Base-by-base conservation (phyloP, 30 jellyfish, hydroid and myxozoan species). In the Aurelia sp. region DNA sequence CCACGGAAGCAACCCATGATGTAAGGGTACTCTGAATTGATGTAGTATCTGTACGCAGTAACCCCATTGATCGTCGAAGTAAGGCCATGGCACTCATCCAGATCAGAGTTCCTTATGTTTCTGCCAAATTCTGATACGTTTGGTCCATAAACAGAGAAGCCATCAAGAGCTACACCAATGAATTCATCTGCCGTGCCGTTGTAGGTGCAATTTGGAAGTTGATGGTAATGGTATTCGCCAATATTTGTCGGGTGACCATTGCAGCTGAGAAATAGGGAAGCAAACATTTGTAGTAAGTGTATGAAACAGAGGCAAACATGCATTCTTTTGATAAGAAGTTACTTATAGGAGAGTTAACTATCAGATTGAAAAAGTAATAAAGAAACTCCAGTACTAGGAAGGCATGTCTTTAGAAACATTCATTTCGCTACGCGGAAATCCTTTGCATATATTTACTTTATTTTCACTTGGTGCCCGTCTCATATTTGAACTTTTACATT, bases 171-270 rank as follows among this genome's bases (percentile, higher is more conserved):
- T 4, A 66, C 77, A 16, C 77, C 77, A 20, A 66, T 66, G 50
- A 66, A 66, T 47, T 66, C 77, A 16, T 66, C 77, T 27, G 51
- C 77, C 0, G 77, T 66, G 33, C 77, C 77, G 10, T 66, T 66
- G 77, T 66, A 66, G 41, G 41, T 20, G 12, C 77, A 66, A 58
- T 16, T 66, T 5, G 77, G 77, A 17, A 66, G 77, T 11, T 66
- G 77, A 27, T 66, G 77, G 77, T 66, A 66, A 13, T 66, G 77
- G 50, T 66, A 66, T 20, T 66, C 77, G 18, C 77, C 77, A 20
- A 30, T 66, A n/a, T n/a, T 20, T 2, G 77, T 27, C 7, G 77
- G 77, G 51, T 66, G 77, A 66, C 77, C 77, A 30, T 66, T 66
- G 59, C 77, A 66, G 41, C 77, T 66, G 9, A 58, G 77, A 66